Base-by-base conservation (phyloP, 1,140 invertebrate genomes). In the Nautilus pompilius region DNA sequence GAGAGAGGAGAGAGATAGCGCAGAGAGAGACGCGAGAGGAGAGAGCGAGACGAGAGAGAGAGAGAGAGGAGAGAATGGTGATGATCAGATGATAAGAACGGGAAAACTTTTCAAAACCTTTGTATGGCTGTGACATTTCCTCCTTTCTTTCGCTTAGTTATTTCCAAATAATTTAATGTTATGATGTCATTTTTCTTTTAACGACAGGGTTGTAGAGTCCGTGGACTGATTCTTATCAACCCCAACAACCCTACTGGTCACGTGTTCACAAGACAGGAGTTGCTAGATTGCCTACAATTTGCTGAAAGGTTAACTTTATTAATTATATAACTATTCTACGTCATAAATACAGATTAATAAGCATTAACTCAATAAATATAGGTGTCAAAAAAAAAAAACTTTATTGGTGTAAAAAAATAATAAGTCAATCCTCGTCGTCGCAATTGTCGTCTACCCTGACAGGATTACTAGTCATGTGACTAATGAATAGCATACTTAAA, bases 211-310 rank as follows among this genome's bases (percentile, higher is more conserved):
- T 63, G 61, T 45, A 57, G 15, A 17, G 70, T 76, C 20, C 41
- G 60, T 15, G 72, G 57, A 20, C 32, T 76, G 17, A 24, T 74
- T n/a, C 30, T 76, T n/a, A 56, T 69, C 53, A 76, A 75, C 58
- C 74, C 74, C 5, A 62, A 69, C 49, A 76, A 76, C 54, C 74
- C 74, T 10, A 48, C 72, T 2, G 72, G 72, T 20, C 70, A 69
- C 26, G 67, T 76, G 20, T 74, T 72, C 59, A 45, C 72, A 5
- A 24, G 58, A 5, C 28, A 67, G 24, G 56, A 69, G n/a, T 62
- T 76, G 2, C 53, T 33, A 5, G 65, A 71, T 41, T 45, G 71
- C 8, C 63, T 76, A 5, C 32, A 66, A 17, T 65, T 76, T 32
- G 72, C 71, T 29, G 56, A 48, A 49, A 69, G 62, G 74, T 74